phyloP scores from a whole-genome alignment of 2,113 vertebrate genomes.

The Dicaeum eximium region DNA sequence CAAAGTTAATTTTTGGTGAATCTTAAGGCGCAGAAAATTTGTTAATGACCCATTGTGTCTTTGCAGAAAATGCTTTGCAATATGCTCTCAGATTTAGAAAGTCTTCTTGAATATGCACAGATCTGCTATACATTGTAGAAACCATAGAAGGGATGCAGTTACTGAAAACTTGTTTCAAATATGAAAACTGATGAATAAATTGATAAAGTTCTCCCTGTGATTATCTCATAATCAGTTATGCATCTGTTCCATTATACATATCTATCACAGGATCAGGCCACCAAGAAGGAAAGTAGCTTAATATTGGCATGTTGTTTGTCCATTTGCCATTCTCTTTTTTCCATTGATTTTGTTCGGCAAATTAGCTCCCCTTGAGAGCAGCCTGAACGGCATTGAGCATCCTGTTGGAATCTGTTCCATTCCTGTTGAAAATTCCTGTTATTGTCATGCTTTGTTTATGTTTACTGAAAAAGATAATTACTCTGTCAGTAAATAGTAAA shows the following conservation, averaged over 20 bases:
- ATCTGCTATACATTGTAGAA: background rate
- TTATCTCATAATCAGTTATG: background rate
- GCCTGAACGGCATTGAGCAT: background rate
- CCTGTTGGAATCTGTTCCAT: background rate
- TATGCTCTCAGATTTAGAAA: background rate
- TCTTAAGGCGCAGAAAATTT: background rate
- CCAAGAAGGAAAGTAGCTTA: background rate
- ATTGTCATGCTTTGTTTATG: background rate
- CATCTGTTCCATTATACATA: background rate
- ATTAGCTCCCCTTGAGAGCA: background rate
- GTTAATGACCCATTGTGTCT: background rate
- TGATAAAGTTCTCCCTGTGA: background rate
- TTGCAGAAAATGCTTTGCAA: background rate
- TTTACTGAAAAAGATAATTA: conserved; percentile 4
- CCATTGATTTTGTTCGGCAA: background rate
- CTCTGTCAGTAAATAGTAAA: conserved; percentile 10
- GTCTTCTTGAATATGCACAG: background rate
- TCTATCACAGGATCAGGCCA: background rate
- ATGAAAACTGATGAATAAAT: background rate
- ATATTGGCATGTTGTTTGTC: background rate
- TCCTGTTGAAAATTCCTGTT: background rate
- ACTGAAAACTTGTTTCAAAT: background rate
- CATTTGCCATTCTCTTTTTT: background rate
- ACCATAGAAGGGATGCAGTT: background rate
- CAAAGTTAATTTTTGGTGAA: background rate